Percentiles rank a stretch among this genome's conserved stretches.
Evolutionary conservation across 1,140 invertebrate species (phyloP).

Genomic region (Rhyzopertha dominica): DNA sequence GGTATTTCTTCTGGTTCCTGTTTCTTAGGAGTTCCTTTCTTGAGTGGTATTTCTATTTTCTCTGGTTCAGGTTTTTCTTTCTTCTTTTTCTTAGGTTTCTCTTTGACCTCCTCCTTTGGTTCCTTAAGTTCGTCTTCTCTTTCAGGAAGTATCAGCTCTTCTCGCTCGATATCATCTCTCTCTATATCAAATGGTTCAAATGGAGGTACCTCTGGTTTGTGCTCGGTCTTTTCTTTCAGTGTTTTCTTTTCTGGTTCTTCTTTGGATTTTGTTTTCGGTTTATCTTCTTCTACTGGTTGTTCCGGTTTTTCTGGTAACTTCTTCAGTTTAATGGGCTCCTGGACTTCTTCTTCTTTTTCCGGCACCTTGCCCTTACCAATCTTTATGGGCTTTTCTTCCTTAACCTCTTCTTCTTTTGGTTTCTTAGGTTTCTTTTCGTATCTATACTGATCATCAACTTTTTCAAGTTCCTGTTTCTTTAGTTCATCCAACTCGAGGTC

Average conservation of each 20-base stretch:
- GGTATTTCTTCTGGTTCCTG: conserved; percentile 48
- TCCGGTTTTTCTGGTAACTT: conserved; percentile 47
- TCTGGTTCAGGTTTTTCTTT: conserved; percentile 50
- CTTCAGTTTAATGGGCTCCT: conserved; percentile 6
- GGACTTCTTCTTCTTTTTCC: conserved; percentile 13
- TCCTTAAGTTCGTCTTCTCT: conserved; percentile 31
- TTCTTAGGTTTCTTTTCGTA: conserved; percentile 25
- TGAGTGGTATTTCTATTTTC: conserved; percentile 49
- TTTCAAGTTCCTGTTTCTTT: conserved; percentile 36
- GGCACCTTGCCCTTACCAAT: conserved; percentile 50
- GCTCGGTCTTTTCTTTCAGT: conserved; percentile 20
- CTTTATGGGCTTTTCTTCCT: too few relatives aligned
- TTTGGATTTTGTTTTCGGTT: conserved; percentile 45
- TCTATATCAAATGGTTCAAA: conserved; percentile 39
- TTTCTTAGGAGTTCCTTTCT: conserved; percentile 52
- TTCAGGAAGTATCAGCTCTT: conserved; percentile 44
- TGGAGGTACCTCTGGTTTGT: conserved; percentile 39
- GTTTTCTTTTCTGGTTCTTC: conserved; percentile 46
- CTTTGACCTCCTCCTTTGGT: conserved; percentile 45
- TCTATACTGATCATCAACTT: conserved; percentile 35
- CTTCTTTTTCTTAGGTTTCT: conserved; percentile 47
- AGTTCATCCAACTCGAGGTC: conserved; percentile 58
- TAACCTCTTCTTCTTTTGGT: conserved; percentile 41
- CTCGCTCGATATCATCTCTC: conserved; percentile 31
- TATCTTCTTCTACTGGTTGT: conserved; percentile 45